These are phyloP conservation scores for Machimus rusticus DNA, from an alignment of 2,888 invertebrate species.

Conservation along the genomic window DNA sequence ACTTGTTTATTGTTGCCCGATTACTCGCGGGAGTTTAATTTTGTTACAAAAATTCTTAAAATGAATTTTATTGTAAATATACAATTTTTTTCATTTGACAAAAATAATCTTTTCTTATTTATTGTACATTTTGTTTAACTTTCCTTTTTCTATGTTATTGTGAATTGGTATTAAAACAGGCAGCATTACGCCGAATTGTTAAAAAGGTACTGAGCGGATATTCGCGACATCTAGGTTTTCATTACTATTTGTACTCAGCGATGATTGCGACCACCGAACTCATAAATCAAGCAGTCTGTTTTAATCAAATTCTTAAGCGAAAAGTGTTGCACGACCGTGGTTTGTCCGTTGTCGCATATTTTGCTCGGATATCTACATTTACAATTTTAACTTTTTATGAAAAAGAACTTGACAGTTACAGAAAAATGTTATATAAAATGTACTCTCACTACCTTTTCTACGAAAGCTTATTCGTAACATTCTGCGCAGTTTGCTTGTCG, in stretches of 20 bases:
- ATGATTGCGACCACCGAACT: slow-evolving; percentile 23
- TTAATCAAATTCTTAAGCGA: background rate
- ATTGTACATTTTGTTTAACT: background rate
- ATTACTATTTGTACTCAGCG: background rate
- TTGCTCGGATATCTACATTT: background rate
- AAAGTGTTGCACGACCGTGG: background rate
- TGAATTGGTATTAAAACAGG: background rate
- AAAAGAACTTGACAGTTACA: background rate
- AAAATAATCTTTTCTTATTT: background rate
- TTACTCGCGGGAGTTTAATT: slow-evolving; percentile 14
- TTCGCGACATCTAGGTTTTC: background rate
- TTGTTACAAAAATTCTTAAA: slow-evolving; percentile 32
- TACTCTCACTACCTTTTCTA: background rate
- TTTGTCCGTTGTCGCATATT: background rate
- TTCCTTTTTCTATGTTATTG: background rate
- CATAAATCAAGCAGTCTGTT: background rate
- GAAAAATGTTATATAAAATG: background rate
- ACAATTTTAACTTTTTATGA: background rate
- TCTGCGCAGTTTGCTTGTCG: slow-evolving; percentile 6
- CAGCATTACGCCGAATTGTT: slow-evolving; percentile 26
- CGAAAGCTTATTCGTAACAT: background rate
- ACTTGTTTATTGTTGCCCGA: slow-evolving; percentile 31
- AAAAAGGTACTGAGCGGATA: background rate
- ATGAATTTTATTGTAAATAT: slow-evolving; percentile 39
- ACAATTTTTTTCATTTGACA: slow-evolving; percentile 15